Base-by-base conservation (phyloP, 2,888 invertebrate genomes). In the Noctua comes region DNA sequence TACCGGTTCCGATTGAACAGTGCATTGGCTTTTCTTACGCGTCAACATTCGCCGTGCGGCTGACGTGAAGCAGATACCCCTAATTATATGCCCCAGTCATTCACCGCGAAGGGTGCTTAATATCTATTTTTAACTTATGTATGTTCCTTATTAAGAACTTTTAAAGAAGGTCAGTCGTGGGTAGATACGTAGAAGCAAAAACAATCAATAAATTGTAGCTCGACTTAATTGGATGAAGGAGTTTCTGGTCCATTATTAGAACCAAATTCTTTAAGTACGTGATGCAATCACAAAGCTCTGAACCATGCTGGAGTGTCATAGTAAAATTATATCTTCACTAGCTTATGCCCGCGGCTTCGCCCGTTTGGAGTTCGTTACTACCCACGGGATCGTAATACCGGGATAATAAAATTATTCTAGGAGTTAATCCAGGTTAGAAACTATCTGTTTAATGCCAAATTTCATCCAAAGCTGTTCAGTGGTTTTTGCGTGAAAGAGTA, bases 11-110 rank as follows among this genome's bases (percentile, higher is more conserved):
- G 31, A 51, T 46, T 59, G 31, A 59, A 68, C 51, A 74, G 86
- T 86, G 84, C 84, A 86, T 76, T 72, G 83, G n/a, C 86, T 76
- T 85, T 82, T 68, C 73, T 64, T 76, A 62, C 7, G 64, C 73
- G 71, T 68, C 68, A 64, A 59, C 76, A 76, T 62, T 82, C 48
- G 36, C 64, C n/a, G 48, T 5, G 48, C 16, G 69, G 40, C 43
- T n/a, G 73, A 68, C 73, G 43, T 48, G 31, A 7, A 68, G 64
- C 48, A 68, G 64, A 72, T 59, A 68, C 86, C 86, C 83, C 82
- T 71, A 82, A 70, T 70, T 82, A 46, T 40, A 70, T 31, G 51
- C 27, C 54, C 31, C 73, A 73, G 46, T 71, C 83, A 71, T 62
- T 76, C 77, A 73, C 43, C 31, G 66, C 6, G 73, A 51, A 70